Evolutionary conservation across 2,113 vertebrate genomes (phyloP).

Genomic region (Neopipo cinnamomea): DNA sequence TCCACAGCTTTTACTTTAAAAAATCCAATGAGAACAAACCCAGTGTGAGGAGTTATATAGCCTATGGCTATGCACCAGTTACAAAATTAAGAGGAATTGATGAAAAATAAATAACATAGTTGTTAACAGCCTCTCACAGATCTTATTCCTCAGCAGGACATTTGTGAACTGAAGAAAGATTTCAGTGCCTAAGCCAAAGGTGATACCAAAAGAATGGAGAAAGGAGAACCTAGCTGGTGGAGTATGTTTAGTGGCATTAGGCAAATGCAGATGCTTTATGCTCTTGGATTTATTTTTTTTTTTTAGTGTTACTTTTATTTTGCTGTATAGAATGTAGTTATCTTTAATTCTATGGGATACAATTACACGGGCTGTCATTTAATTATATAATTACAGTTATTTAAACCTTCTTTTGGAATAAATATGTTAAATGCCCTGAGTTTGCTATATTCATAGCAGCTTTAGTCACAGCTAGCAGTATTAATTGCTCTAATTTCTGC

Average conservation of each 20-base stretch:
- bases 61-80: not conserved
- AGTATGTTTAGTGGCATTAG: not conserved
- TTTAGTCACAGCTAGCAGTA: constrained; percentile 10
- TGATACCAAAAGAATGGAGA: not conserved
- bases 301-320: not conserved
- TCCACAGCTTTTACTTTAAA: not conserved
- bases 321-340: not conserved
- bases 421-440: not conserved
- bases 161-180: not conserved
- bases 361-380: not conserved
- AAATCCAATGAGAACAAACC: not conserved
- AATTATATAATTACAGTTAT: not conserved
- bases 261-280: not conserved
- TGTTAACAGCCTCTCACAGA: not conserved
- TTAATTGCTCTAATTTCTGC: constrained; percentile 14
- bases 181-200: not conserved
- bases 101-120: not conserved
- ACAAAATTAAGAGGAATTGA: not conserved
- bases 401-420: not conserved
- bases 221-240: not conserved
- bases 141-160: not conserved
- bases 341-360: not conserved
- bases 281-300: not conserved
- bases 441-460: not conserved
- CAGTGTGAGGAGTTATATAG: not conserved